These are phyloP conservation scores for Chorisops tibialis DNA, from an alignment of 2,888 invertebrate species.

Conservation along the genomic window DNA sequence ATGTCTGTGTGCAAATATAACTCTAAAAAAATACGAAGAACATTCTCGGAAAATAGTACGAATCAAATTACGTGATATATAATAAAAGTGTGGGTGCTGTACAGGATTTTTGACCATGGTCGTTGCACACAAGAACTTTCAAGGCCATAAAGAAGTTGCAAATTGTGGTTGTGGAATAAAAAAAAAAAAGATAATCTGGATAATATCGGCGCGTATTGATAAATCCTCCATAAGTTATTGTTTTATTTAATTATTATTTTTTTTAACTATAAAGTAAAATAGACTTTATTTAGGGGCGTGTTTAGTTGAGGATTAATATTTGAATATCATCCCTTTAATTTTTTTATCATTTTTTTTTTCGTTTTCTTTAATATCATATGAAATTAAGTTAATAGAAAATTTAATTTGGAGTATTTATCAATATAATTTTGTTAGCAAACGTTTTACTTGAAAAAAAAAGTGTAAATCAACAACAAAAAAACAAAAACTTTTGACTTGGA, in stretches of 20 bases:
- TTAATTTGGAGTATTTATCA: conserved; percentile 35
- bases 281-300: neutral
- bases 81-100: conserved; percentile 36
- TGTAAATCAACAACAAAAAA: conserved; percentile 24
- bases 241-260: neutral
- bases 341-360: neutral
- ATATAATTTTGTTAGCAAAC: conserved; percentile 18
- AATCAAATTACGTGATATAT: conserved; percentile 17
- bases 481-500: conserved; percentile 8
- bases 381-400: conserved; percentile 2
- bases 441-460: conserved; percentile 15
- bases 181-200: conserved; percentile 12
- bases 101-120: conserved; percentile 41
- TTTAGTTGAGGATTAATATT: neutral
- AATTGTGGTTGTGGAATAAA: conserved; percentile 16
- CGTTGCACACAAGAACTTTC: conserved; percentile 9
- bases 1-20: conserved; percentile 32
- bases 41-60: conserved; percentile 21
- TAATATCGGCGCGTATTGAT: conserved; percentile 26
- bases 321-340: too few relatives aligned
- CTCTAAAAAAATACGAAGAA: conserved; percentile 18
- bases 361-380: neutral
- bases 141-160: neutral
- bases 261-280: too few relatives aligned
- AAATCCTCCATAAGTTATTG: conserved; percentile 32